Percentiles rank a stretch among this genome's conserved stretches.
These are phyloP conservation scores for Parapristionchus giblindavisi DNA, from an alignment of 2,888 invertebrate species.

Conservation along the genomic window DNA sequence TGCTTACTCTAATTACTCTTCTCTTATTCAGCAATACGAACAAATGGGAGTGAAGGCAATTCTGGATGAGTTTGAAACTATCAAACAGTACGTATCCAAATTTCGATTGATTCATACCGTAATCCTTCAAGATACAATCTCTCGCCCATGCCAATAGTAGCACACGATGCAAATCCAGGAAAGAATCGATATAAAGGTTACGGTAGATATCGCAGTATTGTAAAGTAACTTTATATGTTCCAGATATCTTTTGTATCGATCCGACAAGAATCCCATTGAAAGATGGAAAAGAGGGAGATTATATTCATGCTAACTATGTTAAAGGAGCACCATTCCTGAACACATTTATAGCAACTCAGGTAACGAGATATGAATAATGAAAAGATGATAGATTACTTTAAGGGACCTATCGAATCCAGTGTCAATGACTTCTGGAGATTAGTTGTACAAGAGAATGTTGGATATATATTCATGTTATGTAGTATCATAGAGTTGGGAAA, in stretches of 20 bases:
- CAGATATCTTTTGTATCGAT: slow-evolving; percentile 26
- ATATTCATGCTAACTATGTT: slow-evolving; percentile 2
- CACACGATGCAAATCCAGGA: neutral
- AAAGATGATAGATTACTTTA: slow-evolving; percentile 10
- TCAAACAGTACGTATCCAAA: neutral
- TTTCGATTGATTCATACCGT: neutral
- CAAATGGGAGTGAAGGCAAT: neutral
- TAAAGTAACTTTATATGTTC: too few species aligned
- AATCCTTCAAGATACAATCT: neutral
- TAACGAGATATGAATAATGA: neutral
- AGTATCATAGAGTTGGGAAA: slow-evolving; percentile 26
- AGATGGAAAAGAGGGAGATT: neutral
- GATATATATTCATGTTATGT: slow-evolving; percentile 23
- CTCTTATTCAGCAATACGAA: slow-evolving; percentile 12
- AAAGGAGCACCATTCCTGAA: neutral
- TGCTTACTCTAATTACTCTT: neutral
- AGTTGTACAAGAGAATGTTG: slow-evolving; percentile 12
- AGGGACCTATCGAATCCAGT: slow-evolving; percentile 12
- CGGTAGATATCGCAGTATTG: neutral
- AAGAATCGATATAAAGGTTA: slow-evolving; percentile 21
- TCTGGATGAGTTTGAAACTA: neutral
- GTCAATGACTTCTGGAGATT: slow-evolving; percentile 16
- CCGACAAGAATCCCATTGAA: neutral
- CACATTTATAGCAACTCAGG: slow-evolving; percentile 12
- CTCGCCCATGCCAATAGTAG: neutral